Conservation (phyloP, 1,140 invertebrate species). For the Microplitis mediator region DNA sequence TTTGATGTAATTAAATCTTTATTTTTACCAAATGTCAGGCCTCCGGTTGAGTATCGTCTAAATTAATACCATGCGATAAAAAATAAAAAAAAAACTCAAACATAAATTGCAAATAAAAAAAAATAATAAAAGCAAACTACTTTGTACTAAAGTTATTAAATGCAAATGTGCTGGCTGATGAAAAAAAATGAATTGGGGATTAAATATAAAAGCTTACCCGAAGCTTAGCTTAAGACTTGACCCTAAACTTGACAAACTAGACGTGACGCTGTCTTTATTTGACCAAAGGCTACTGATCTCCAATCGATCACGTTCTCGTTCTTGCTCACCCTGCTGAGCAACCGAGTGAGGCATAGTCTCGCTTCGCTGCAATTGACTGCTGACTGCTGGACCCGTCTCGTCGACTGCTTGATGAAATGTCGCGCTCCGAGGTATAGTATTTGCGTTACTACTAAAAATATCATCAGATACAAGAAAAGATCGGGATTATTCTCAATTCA, state of each 20-base stretch:
- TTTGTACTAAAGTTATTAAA: neutral
- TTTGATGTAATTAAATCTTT: conserved; percentile 56
- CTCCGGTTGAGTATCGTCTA: conserved; percentile 56
- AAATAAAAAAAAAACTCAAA: conserved; percentile 40
- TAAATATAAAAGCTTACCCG: conserved; percentile 67
- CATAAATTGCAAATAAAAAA: conserved; percentile 4
- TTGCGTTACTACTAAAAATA: conserved; percentile 42
- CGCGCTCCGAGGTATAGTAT: conserved; percentile 51
- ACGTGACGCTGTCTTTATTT: conserved; percentile 70
- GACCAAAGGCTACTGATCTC: conserved; percentile 58
- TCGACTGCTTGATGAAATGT: conserved; percentile 57
- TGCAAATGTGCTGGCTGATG: neutral
- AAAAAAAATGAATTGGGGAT: neutral
- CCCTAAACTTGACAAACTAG: conserved; percentile 76
- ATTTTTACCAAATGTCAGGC: conserved; percentile 56
- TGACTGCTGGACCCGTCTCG: conserved; percentile 46
- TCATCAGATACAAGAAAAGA: neutral
- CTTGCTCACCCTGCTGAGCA: conserved; percentile 56
- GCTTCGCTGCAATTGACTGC: conserved; percentile 71
- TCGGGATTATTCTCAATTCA: no score
- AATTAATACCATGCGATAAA: conserved; percentile 34
- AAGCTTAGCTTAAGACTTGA: conserved; percentile 83
- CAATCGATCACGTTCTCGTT: conserved; percentile 55
- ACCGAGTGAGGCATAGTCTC: conserved; percentile 76
- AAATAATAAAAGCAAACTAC: conserved; percentile 1